These are phyloP conservation scores for Hiodon tergisus DNA, from an alignment of 2,113 vertebrate species.

Conservation along the genomic window DNA sequence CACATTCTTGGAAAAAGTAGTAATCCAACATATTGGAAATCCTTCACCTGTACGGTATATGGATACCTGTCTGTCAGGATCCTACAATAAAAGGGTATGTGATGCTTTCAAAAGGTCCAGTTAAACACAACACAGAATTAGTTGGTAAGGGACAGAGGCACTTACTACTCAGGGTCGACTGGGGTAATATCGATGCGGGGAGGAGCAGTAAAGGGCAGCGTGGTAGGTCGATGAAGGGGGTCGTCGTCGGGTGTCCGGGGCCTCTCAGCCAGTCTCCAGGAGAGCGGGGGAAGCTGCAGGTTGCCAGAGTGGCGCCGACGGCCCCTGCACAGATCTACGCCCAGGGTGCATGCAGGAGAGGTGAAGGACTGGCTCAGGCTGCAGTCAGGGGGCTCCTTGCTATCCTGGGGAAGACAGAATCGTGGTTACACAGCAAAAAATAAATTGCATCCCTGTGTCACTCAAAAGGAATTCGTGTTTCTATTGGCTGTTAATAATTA, in stretches of 20 bases:
- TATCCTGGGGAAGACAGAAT: conserved; percentile 59
- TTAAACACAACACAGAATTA: conserved; percentile 17
- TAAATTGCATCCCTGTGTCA: background rate
- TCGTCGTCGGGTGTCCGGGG: conserved; percentile 80
- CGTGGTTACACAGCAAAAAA: background rate
- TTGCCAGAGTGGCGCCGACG: conserved; percentile 83
- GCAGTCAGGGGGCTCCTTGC: conserved; percentile 75
- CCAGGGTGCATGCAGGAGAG: conserved; percentile 76
- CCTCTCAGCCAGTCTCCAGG: conserved; percentile 80
- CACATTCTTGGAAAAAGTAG: too few species aligned
- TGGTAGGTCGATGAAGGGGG: conserved; percentile 75
- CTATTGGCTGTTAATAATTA: background rate
- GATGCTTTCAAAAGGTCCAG: background rate
- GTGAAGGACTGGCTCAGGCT: conserved; percentile 83
- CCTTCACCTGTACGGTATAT: too few species aligned
- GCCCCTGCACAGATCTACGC: conserved; percentile 84
- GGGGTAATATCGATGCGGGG: conserved; percentile 91
- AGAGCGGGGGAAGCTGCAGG: conserved; percentile 82
- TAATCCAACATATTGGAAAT: too few species aligned
- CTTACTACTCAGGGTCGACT: conserved; percentile 83
- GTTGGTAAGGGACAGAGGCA: conserved; percentile 14
- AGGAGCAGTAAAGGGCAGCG: conserved; percentile 72
- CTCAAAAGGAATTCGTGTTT: background rate
- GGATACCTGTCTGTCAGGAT: too few species aligned
- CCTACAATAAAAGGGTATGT: too few species aligned